Evolutionary conservation across 2,888 invertebrate genomes (phyloP), one percentile per base, ranked within the genome.

Genomic region (Stomorhina lunata): DNA sequence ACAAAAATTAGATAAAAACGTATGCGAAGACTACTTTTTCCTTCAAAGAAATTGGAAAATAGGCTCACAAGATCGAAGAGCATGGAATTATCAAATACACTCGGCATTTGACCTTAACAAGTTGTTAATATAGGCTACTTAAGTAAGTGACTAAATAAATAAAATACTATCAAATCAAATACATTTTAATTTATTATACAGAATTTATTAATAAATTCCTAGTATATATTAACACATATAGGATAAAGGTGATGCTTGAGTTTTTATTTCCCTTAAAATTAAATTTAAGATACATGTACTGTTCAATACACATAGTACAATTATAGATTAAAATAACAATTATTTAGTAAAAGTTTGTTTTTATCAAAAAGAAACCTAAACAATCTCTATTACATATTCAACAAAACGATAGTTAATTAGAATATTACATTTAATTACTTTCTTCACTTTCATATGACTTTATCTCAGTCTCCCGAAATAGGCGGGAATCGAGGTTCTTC

Each of bases 181-280:
- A 1, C 9, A 7, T 32, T 17, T 66, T 66, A 25, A 50, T 37
- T 27, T n/a, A 34, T 12, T 7, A 50, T 66, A 10, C 15, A 22
- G 45, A 72, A 72, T 61, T 72, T 69, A 22, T 37, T 57, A 0
- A 40, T 43, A 63, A 76, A 63, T 69, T 80, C 61, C n/a, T n/a
- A n/a, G 55, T 73, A 55, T 55, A 45, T 50, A n/a, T n/a, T n/a
- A 80, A 61, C 50, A 80, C 29, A 72, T 59, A 61, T n/a, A 75
- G 10, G n/a, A n/a, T n/a, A n/a, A 48, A 65, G 75, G 63, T 76
- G 75, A 66, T 76, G 66, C 20, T 66, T 57, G 2, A 65, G 32
- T 37, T 55, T 66, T n/a, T 57, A 10, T 43, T 27, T 40, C 57
- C 20, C 17, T 43, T 68, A 68, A 22, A 68, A 68, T 55, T 71